Evolutionary conservation across 2,888 invertebrate species (phyloP).

Genomic region (Eupithecia dodoneata): DNA sequence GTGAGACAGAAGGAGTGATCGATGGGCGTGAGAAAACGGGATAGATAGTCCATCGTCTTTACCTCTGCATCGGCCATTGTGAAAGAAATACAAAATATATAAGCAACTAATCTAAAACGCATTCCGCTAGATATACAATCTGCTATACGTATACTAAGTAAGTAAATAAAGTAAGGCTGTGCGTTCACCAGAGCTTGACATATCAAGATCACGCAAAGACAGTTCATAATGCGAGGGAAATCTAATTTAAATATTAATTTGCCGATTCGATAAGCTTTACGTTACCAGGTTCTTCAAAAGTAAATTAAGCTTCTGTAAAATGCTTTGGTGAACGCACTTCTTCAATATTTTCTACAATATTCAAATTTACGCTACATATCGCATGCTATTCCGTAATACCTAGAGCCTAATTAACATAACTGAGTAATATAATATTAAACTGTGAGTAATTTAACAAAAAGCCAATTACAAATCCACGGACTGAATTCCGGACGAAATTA

Average conservation of each 20-base stretch:
- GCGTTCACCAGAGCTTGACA: slow-evolving; percentile 24
- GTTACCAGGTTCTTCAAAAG: background rate
- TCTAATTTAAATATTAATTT: background rate
- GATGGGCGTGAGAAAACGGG: slow-evolving; percentile 62
- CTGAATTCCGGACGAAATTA: slow-evolving; percentile 6
- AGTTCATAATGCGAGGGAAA: slow-evolving; percentile 6
- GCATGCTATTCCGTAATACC: slow-evolving; percentile 31
- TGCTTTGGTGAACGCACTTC: slow-evolving; percentile 11
- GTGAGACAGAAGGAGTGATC: slow-evolving; percentile 59
- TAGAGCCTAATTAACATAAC: slow-evolving; percentile 13
- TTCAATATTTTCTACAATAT: slow-evolving; percentile 1
- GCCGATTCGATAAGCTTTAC: background rate
- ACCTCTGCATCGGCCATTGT: slow-evolving; percentile 81
- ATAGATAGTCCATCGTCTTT: slow-evolving; percentile 57
- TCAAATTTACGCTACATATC: slow-evolving; percentile 19
- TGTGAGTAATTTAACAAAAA: slow-evolving; percentile 7
- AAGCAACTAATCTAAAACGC: slow-evolving; percentile 50
- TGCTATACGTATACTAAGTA: background rate
- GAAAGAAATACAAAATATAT: slow-evolving; percentile 67
- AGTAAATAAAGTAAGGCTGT: background rate
- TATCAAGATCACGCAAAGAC: background rate
- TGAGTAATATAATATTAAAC: background rate
- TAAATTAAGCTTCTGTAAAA: background rate
- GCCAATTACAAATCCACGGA: slow-evolving; percentile 12
- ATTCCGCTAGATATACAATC: slow-evolving; percentile 38